These are phyloP conservation scores for Malurus elegans DNA, from an alignment of 2,113 vertebrate genomes.

Conservation along the genomic window DNA sequence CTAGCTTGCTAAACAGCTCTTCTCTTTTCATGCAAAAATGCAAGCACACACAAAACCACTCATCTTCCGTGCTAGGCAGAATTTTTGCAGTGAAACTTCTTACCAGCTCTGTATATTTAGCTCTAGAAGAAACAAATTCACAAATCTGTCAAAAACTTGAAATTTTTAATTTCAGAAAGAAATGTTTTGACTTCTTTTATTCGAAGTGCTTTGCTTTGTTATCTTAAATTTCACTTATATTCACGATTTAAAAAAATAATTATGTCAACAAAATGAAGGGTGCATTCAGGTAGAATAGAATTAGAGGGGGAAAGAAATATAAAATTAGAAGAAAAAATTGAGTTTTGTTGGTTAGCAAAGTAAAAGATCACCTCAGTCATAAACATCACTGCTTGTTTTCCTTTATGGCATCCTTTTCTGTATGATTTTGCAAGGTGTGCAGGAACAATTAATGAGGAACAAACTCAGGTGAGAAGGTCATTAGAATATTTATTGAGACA, in stretches of 20 bases:
- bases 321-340: not conserved
- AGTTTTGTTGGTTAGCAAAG: not conserved
- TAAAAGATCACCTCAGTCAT: not conserved
- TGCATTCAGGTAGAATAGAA: not conserved
- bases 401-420: not conserved
- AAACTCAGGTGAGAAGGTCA: not conserved
- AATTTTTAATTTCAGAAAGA: slow-evolving; percentile 24
- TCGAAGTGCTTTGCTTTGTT: slow-evolving; percentile 35
- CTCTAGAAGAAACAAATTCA: slow-evolving; percentile 32
- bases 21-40: not conserved
- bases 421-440: not conserved
- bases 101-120: slow-evolving; percentile 38
- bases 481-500: not conserved
- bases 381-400: not conserved
- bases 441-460: not conserved
- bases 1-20: not conserved
- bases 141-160: slow-evolving; percentile 2
- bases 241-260: not conserved
- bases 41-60: not conserved
- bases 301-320: not conserved
- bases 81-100: slow-evolving; percentile 17
- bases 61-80: not conserved
- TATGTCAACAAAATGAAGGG: not conserved
- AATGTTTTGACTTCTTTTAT: slow-evolving; percentile 30
- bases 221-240: not conserved